These are phyloP conservation scores for Leucophora obtusa DNA, from an alignment of 2,888 invertebrate genomes.

Conservation along the genomic window DNA sequence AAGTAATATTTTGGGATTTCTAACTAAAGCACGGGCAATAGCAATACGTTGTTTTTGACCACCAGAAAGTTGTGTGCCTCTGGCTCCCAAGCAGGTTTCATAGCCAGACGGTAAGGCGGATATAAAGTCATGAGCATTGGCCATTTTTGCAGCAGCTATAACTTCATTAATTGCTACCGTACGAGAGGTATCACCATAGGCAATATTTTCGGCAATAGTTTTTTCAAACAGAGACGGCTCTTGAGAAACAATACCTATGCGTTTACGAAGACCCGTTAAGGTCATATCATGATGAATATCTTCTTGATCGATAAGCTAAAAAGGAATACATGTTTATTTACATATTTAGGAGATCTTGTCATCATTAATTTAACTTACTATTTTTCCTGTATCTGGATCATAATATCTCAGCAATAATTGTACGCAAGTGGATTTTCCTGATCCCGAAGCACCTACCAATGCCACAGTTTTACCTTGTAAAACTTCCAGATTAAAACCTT, in stretches of 20 bases:
- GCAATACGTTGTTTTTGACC: constrained; percentile 94
- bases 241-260: constrained; percentile 90
- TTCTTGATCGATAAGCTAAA: constrained; percentile 79
- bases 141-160: constrained; percentile 85
- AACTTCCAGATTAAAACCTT: constrained; percentile 84
- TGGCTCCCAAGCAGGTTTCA: constrained; percentile 86
- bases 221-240: constrained; percentile 92
- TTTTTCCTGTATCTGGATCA: constrained; percentile 84
- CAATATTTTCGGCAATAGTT: constrained; percentile 90
- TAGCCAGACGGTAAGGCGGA: constrained; percentile 87
- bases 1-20: constrained; percentile 85
- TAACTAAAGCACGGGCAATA: constrained; percentile 87
- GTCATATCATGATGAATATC: constrained; percentile 83
- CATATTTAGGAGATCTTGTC: constrained; percentile 4
- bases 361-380: constrained; percentile 78
- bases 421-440: constrained; percentile 90
- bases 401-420: constrained; percentile 89
- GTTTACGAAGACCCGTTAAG: constrained; percentile 84
- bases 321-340: constrained; percentile 58
- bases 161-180: constrained; percentile 84
- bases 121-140: constrained; percentile 90
- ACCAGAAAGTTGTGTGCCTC: constrained; percentile 88
- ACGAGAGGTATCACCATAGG: constrained; percentile 89
- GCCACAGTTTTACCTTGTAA: constrained; percentile 86
- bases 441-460: constrained; percentile 86